These are phyloP conservation scores for Schrankia costaestrigalis DNA, from an alignment of 2,888 invertebrate genomes.

Conservation along the genomic window DNA sequence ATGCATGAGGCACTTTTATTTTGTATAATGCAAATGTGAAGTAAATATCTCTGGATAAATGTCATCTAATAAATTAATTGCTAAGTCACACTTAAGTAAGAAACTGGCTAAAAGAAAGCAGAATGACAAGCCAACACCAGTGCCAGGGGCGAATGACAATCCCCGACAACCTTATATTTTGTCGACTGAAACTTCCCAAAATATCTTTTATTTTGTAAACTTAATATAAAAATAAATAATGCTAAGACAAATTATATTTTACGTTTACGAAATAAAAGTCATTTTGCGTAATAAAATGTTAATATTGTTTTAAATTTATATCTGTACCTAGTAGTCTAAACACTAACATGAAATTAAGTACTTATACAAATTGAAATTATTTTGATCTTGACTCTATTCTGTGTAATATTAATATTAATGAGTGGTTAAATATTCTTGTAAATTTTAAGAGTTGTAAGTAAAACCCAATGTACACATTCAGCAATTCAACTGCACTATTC, in stretches of 20 bases:
- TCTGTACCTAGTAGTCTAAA: constrained; percentile 19
- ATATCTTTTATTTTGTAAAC: constrained; percentile 21
- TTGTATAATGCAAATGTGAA: too few species aligned
- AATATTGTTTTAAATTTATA: constrained; percentile 28
- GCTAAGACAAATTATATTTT: constrained; percentile 12
- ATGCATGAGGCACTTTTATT: too few species aligned
- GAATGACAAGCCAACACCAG: constrained; percentile 11
- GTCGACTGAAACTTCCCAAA: constrained; percentile 23
- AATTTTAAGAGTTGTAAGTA: constrained; percentile 60
- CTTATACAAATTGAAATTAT: constrained; percentile 34
- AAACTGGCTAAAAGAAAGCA: constrained; percentile 21
- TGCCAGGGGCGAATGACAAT: constrained; percentile 8
- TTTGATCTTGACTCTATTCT: constrained; percentile 33
- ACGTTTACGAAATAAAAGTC: constrained; percentile 17
- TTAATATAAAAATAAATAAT: constrained; percentile 8
- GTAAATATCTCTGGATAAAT: too few species aligned
- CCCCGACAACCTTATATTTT: constrained; percentile 14
- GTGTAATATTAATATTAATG: constrained; percentile 35
- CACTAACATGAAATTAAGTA: constrained; percentile 31
- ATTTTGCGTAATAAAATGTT: constrained; percentile 26
- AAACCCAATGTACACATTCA: constrained; percentile 68
- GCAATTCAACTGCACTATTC: constrained; percentile 66
- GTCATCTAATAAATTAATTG: too few species aligned
- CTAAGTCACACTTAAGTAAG: constrained; percentile 5
- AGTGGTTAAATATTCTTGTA: constrained; percentile 46